Percentiles rank a stretch among this genome's conserved stretches.
Conservation (phyloP, 2,797 vertebrate genomes). For the Acanthiza pusilla region DNA sequence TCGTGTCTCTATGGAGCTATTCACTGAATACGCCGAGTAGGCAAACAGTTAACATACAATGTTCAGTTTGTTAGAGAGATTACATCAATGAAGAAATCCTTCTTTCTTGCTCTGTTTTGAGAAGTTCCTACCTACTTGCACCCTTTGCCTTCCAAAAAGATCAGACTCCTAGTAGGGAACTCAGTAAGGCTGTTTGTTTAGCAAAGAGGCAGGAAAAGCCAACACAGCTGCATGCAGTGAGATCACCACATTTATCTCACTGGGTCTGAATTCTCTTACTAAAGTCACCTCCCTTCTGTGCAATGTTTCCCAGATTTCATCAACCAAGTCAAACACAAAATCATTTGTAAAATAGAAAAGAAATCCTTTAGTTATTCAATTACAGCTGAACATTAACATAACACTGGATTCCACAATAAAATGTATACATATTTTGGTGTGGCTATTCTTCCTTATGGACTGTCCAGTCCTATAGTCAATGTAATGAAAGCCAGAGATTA, state of each 20-base stretch:
- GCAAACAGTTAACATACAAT: background rate
- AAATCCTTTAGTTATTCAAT: background rate
- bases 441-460: background rate
- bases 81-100: background rate
- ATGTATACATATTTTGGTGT: background rate
- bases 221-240: constrained; percentile 52
- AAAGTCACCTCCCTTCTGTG: constrained; percentile 44
- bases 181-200: background rate
- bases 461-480: background rate
- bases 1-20: background rate
- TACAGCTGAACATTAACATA: background rate
- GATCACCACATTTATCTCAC: constrained; percentile 61
- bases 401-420: background rate
- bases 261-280: background rate
- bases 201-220: constrained; percentile 34
- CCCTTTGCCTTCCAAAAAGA: background rate
- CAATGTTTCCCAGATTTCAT: background rate
- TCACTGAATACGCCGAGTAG: background rate
- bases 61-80: background rate
- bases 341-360: background rate
- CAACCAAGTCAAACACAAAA: background rate
- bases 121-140: background rate
- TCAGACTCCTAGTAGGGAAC: background rate
- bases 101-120: background rate
- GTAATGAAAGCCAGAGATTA: background rate